Base-by-base conservation (phyloP, 2,797 vertebrate species). In the Tympanoctomys barrerae region DNA sequence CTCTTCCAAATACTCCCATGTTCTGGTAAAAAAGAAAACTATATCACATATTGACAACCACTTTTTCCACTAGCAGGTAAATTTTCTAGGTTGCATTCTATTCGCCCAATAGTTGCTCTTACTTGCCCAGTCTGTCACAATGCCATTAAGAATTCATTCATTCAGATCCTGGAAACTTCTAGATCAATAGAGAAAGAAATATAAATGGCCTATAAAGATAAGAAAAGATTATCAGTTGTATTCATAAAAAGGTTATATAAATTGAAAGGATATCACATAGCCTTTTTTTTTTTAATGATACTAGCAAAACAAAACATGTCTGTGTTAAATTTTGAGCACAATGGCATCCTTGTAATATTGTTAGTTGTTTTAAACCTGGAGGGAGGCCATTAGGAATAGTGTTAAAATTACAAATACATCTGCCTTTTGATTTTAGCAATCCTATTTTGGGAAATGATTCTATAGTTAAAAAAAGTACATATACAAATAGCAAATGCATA, bases 351-450 rank as follows among this genome's bases (percentile, higher is more conserved):
- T 7, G 36, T 71, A 46, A 31, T 31, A 24, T 68, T 0, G 3
- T 68, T 87, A 21, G 5, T 42, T 14, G 28, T 1, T 59, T 46
- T 7, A n/a, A 39, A 14, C 10, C 64, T 89, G 49, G 46, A 57
- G 13, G 26, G 80, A 21, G 6, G 22, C 24, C 24, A 89, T 61
- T 54, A 88, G 18, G 2, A 68, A 36, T 22, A 84, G 12, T 59
- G 5, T 86, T 49, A 85, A 93, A 89, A n/a, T 87, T 57, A n/a
- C 8, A 89, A 70, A 61, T 54, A 8, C 4, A 42, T 46, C 90
- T 57, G 9, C 9, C 49, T 75, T 94, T 89, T 87, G 68, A 90
- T 77, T 94, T 36, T 28, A 87, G 61, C 7, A 95, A 81, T 70
- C 21, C 7, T 42, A 54, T 49, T 33, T 86, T 52, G 21, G 36